These are phyloP conservation scores for Danio tinwini DNA, from an alignment of 2,797 vertebrate genomes.

Conservation along the genomic window DNA sequence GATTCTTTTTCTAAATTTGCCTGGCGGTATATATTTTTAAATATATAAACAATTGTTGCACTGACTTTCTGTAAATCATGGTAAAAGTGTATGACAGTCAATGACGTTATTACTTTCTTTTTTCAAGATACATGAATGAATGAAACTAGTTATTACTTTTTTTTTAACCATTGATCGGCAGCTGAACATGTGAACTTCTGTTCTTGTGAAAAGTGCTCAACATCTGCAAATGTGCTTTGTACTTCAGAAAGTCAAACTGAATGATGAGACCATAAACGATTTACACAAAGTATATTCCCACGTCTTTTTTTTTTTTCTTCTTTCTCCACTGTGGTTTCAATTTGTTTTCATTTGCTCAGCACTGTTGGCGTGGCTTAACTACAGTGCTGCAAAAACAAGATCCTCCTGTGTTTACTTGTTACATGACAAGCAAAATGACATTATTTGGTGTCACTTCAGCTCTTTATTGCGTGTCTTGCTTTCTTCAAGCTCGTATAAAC, in stretches of 20 bases:
- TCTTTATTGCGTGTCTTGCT: background rate
- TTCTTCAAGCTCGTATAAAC: slow-evolving; percentile 14
- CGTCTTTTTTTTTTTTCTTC: background rate
- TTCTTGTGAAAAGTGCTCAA: background rate
- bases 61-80: too few relatives aligned
- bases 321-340: background rate
- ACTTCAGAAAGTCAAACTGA: background rate
- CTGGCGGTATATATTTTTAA: too few relatives aligned
- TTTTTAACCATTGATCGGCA: too few relatives aligned
- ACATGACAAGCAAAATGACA: slow-evolving; percentile 3
- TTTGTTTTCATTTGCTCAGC: slow-evolving; percentile 18
- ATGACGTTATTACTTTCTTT: too few relatives aligned
- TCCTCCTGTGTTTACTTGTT: slow-evolving; percentile 22
- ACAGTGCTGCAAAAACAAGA: slow-evolving; percentile 12
- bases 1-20: too few relatives aligned
- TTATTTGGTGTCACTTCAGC: slow-evolving; percentile 7
- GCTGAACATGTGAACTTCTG: background rate
- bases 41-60: too few relatives aligned
- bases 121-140: too few relatives aligned
- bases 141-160: too few relatives aligned
- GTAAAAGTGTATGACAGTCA: too few relatives aligned
- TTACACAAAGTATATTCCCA: slow-evolving; percentile 3
- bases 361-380: background rate
- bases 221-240: background rate
- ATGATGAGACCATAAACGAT: background rate